Percentiles rank a stretch among this genome's conserved stretches.
phyloP scores from a whole-genome alignment of 2,113 vertebrate species.

The Crotophaga sulcirostris region DNA sequence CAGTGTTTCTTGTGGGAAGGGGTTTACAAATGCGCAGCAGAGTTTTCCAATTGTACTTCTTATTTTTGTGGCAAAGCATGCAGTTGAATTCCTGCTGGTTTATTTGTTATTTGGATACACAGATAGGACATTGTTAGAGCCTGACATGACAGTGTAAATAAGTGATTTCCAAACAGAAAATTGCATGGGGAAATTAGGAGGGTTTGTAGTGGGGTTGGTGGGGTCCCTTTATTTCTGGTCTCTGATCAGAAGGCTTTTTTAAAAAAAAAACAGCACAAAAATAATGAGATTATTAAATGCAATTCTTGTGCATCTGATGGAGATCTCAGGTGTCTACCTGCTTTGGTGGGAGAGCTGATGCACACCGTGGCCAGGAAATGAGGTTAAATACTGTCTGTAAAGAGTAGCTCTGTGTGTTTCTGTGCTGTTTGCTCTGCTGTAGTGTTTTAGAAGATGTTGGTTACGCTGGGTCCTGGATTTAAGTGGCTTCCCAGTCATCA shows the following conservation, averaged over 20 bases:
- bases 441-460: background rate
- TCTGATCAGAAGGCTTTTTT: background rate
- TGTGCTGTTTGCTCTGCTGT: background rate
- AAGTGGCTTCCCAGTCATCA: background rate
- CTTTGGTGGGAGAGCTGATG: background rate
- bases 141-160: background rate
- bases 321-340: background rate
- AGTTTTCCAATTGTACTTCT: background rate
- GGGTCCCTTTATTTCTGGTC: background rate
- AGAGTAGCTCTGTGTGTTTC: background rate
- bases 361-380: background rate
- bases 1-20: conserved; percentile 23
- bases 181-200: background rate
- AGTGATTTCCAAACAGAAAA: background rate
- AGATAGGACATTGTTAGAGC: background rate
- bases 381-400: background rate
- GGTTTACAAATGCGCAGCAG: background rate
- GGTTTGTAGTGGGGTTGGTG: background rate
- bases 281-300: background rate
- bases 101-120: background rate
- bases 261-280: background rate
- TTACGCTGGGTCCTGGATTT: background rate
- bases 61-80: background rate
- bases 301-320: background rate
- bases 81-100: background rate